phyloP scores from a whole-genome alignment of 2,888 invertebrate species.

The Steinernema carpocapsae region DNA sequence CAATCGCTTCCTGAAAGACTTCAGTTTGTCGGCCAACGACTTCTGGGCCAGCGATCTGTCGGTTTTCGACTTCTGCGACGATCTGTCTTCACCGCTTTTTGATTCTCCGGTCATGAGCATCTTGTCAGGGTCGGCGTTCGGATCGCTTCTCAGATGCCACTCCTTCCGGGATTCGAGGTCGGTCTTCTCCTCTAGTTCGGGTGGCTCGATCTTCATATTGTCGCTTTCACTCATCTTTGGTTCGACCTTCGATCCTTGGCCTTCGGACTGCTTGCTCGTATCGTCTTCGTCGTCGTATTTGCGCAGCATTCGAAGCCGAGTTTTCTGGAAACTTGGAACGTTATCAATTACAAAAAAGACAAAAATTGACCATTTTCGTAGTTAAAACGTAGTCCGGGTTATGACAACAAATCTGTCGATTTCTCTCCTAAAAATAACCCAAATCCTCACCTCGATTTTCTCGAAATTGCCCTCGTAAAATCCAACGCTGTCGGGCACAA shows the following conservation, averaged over 20 bases:
- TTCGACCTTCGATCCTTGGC: neutral
- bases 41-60: neutral
- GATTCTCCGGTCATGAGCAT: neutral
- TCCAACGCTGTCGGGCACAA: constrained; percentile 3
- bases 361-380: neutral
- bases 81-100: neutral
- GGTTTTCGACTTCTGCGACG: neutral
- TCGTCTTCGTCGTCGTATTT: neutral
- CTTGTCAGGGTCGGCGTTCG: no score
- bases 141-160: neutral
- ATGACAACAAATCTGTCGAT: neutral
- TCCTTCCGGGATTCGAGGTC: neutral
- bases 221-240: neutral
- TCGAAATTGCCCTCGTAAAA: constrained; percentile 31
- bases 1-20: neutral
- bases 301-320: neutral
- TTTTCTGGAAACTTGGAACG: neutral
- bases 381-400: neutral
- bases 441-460: neutral
- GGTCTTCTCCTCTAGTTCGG: neutral
- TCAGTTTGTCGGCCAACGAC: neutral
- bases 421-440: neutral
- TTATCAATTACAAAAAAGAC: no score
- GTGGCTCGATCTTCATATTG: neutral
- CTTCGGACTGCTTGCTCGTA: neutral